These are phyloP conservation scores for Sebastes fasciatus DNA, from an alignment of 2,113 vertebrate genomes.

Conservation along the genomic window DNA sequence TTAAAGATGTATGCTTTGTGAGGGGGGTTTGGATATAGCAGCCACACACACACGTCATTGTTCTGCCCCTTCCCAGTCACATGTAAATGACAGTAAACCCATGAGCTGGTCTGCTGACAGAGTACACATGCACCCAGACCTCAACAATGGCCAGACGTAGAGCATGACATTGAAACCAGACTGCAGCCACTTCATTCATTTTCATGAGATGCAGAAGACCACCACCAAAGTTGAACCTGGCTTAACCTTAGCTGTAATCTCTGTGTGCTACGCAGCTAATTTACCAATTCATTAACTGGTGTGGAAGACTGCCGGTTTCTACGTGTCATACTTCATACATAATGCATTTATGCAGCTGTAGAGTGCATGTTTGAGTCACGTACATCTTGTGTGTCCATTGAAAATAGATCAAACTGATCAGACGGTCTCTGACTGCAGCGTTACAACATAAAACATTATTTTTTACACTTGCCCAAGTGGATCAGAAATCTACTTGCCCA, in stretches of 20 bases:
- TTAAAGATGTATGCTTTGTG: background rate
- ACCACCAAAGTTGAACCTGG: background rate
- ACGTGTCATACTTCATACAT: too few species aligned
- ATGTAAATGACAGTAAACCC: constrained; percentile 32
- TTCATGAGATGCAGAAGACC: too few species aligned
- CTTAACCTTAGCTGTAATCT: background rate
- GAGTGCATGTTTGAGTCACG: background rate
- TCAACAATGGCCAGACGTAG: too few species aligned
- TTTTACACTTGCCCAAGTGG: too few species aligned
- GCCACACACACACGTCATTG: constrained; percentile 3
- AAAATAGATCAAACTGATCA: background rate
- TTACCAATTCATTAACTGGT: too few species aligned
- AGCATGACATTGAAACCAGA: too few species aligned
- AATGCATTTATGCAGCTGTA: background rate
- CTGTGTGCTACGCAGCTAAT: too few species aligned
- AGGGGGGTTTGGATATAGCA: background rate
- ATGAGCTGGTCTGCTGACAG: constrained; percentile 18
- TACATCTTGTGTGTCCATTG: background rate
- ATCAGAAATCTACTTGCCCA: too few species aligned
- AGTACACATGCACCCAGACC: background rate
- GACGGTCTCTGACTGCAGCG: background rate
- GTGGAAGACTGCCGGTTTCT: too few species aligned
- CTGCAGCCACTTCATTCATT: too few species aligned
- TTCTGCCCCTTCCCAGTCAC: constrained; percentile 17
- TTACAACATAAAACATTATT: constrained; percentile 8